Conservation (phyloP, 2,797 vertebrate species). For the Mus caroli region DNA sequence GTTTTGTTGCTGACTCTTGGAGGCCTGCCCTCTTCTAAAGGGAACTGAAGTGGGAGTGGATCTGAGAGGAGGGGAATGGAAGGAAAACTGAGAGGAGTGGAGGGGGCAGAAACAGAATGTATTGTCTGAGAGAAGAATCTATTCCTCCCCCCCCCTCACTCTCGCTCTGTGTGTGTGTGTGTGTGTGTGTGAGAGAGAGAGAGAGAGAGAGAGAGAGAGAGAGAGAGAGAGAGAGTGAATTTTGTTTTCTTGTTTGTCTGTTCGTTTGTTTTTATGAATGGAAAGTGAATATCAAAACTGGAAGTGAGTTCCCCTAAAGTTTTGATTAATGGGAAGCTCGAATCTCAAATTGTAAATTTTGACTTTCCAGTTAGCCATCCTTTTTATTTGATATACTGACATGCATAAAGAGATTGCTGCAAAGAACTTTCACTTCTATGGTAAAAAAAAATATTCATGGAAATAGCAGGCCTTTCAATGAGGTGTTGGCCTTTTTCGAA, state of each 20-base stretch:
- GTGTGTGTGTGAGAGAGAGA: not conserved
- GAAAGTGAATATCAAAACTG: not conserved
- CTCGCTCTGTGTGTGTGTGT: not conserved
- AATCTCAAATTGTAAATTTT: not conserved
- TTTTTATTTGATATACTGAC: constrained; percentile 26
- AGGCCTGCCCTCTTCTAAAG: not conserved
- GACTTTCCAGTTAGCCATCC: not conserved
- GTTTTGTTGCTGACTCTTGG: not conserved
- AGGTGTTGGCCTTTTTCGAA: not conserved
- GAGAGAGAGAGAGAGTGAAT: not conserved
- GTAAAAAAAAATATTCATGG: constrained; percentile 4
- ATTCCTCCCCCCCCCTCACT: not conserved
- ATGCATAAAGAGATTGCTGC: not conserved
- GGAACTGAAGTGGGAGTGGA: too few species aligned
- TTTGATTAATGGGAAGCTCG: not conserved
- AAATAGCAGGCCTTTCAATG: not conserved
- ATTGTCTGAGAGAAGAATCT: not conserved
- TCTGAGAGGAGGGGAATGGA: not conserved
- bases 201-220: not conserved
- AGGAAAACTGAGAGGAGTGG: not conserved
- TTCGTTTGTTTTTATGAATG: not conserved
- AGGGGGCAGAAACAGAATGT: not conserved
- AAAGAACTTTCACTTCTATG: constrained; percentile 8
- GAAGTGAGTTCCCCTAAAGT: not conserved
- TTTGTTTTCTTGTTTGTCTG: not conserved